These are phyloP conservation scores for Cyprinodon tularosa DNA, from an alignment of 2,113 vertebrate species.

Conservation along the genomic window DNA sequence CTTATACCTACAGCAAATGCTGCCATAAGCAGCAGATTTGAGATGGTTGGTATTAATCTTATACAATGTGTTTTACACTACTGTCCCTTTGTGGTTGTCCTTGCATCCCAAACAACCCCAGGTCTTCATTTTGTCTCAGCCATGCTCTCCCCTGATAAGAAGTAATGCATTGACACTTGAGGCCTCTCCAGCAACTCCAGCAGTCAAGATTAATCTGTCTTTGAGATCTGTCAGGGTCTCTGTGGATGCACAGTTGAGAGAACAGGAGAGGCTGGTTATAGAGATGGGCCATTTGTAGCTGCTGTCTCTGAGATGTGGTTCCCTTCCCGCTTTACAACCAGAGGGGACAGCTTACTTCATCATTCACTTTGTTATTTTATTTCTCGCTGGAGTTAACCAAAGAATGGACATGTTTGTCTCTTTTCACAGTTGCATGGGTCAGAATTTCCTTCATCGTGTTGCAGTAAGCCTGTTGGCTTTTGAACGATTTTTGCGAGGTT, in stretches of 20 bases:
- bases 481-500: constrained; percentile 39
- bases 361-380: constrained; percentile 71
- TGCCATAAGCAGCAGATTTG: constrained; percentile 32
- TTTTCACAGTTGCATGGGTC: constrained; percentile 60
- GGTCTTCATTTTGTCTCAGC: constrained; percentile 43
- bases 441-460: constrained; percentile 63
- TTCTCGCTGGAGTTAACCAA: constrained; percentile 55
- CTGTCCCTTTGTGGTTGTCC: constrained; percentile 10
- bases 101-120: constrained; percentile 40
- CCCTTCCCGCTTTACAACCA: constrained; percentile 54
- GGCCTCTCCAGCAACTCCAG: constrained; percentile 69
- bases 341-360: constrained; percentile 71
- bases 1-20: neutral
- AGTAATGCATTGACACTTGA: constrained; percentile 62
- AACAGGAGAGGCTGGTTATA: constrained; percentile 30
- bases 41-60: constrained; percentile 44
- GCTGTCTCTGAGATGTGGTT: constrained; percentile 56
- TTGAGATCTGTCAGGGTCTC: constrained; percentile 67
- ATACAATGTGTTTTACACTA: constrained; percentile 13
- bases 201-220: constrained; percentile 69
- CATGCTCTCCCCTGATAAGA: constrained; percentile 48
- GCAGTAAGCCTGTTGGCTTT: constrained; percentile 49
- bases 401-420: constrained; percentile 58
- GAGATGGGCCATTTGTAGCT: constrained; percentile 65
- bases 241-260: constrained; percentile 42